phyloP scores from a whole-genome alignment of 1,140 invertebrate genomes.

The Sminthurinus signatus region DNA sequence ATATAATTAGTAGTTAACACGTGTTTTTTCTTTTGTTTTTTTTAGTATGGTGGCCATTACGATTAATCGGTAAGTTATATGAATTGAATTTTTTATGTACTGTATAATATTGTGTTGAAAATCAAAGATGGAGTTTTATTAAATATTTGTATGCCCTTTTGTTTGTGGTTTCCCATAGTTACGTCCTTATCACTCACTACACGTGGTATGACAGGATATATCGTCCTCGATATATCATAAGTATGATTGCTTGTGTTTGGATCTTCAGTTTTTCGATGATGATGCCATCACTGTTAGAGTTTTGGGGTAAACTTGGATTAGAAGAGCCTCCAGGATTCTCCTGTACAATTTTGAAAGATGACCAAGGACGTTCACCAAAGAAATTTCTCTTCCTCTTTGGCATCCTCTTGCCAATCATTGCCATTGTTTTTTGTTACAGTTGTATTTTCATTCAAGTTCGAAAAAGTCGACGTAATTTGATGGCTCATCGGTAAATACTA shows the following conservation, averaged over 20 bases:
- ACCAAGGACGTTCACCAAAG: constrained; percentile 68
- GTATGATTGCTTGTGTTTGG: constrained; percentile 73
- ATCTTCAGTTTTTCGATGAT: constrained; percentile 57
- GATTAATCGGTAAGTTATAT: constrained; percentile 62
- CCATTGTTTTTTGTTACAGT: constrained; percentile 73
- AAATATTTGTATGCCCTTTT: background rate
- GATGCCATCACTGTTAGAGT: constrained; percentile 66
- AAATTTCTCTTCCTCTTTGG: constrained; percentile 76
- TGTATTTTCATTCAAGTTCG: constrained; percentile 76
- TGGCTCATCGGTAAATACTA: constrained; percentile 54
- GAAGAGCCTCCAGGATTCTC: constrained; percentile 66
- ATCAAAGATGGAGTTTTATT: background rate
- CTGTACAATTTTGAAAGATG: constrained; percentile 68
- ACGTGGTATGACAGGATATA: constrained; percentile 67
- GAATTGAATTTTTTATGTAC: background rate
- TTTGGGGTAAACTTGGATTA: constrained; percentile 74
- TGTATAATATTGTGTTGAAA: background rate
- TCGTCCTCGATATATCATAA: constrained; percentile 57
- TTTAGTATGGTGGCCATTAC: constrained; percentile 85
- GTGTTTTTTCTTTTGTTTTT: too few relatives aligned
- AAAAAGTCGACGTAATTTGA: constrained; percentile 61
- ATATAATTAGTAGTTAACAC: too few relatives aligned
- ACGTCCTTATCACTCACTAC: constrained; percentile 71
- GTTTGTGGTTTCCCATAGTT: constrained; percentile 55
- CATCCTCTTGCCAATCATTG: constrained; percentile 70